phyloP scores from a whole-genome alignment of 2,888 invertebrate genomes.

The Tetheella fluctuosa region DNA sequence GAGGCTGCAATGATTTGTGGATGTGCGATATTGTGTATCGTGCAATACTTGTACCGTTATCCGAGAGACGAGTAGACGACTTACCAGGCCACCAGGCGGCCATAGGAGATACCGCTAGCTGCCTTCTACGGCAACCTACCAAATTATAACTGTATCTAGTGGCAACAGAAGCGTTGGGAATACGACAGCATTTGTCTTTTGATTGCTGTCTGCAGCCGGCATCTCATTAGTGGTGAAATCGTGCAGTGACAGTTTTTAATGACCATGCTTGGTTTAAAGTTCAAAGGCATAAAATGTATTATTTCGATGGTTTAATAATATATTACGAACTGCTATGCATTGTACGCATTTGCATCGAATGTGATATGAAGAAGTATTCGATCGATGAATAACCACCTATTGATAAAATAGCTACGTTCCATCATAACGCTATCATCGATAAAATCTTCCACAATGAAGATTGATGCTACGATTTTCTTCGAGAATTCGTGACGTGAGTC shows the following conservation, averaged over 20 bases:
- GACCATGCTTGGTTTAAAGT: constrained; percentile 37
- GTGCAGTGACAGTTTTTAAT: constrained; percentile 47
- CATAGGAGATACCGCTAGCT: constrained; percentile 69
- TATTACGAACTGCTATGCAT: constrained; percentile 25
- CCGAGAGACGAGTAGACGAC: constrained; percentile 54
- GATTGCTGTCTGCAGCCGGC: constrained; percentile 44
- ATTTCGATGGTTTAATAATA: constrained; percentile 23
- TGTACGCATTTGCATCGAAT: constrained; percentile 33
- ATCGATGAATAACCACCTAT: constrained; percentile 26
- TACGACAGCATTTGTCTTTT: constrained; percentile 44
- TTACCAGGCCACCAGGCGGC: constrained; percentile 58
- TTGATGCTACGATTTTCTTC: constrained; percentile 15
- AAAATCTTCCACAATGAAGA: constrained; percentile 28
- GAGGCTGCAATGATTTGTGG: constrained; percentile 34
- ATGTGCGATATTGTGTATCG: constrained; percentile 46
- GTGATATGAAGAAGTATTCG: constrained; percentile 28
- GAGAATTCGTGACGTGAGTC: not conserved
- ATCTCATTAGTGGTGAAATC: constrained; percentile 64
- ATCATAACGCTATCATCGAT: constrained; percentile 12
- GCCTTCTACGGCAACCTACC: constrained; percentile 63
- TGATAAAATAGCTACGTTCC: constrained; percentile 22
- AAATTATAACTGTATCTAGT: constrained; percentile 75
- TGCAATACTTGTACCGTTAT: constrained; percentile 60
- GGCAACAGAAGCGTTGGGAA: constrained; percentile 38
- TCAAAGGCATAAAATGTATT: constrained; percentile 28